Percentiles rank a stretch among this genome's conserved stretches.
These are phyloP conservation scores for Mastacembelus armatus DNA, from an alignment of 2,797 vertebrate species.

Conservation along the genomic window DNA sequence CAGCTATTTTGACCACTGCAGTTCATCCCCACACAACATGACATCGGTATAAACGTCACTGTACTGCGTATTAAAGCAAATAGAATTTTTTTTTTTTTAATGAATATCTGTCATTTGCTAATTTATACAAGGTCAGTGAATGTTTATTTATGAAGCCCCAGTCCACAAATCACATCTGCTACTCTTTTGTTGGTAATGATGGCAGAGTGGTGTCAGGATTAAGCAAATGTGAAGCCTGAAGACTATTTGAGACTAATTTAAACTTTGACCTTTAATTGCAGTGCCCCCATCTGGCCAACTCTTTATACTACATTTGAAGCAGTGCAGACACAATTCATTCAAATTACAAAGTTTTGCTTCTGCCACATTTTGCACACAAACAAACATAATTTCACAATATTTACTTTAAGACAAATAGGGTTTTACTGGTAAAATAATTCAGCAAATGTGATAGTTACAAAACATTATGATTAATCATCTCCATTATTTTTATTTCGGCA, in stretches of 20 bases:
- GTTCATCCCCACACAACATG: too few relatives aligned
- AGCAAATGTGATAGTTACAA: too few relatives aligned
- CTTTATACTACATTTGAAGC: conserved; percentile 44
- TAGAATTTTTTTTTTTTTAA: too few relatives aligned
- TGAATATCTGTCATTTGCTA: too few relatives aligned
- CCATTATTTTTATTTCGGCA: conserved; percentile 42
- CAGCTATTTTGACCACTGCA: too few relatives aligned
- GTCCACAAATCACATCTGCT: background rate
- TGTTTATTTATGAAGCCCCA: background rate
- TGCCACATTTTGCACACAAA: background rate
- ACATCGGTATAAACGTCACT: background rate
- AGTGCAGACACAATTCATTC: too few relatives aligned
- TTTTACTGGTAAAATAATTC: conserved; percentile 10
- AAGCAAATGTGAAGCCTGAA: background rate
- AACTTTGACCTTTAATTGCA: conserved; percentile 59
- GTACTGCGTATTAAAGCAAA: too few relatives aligned
- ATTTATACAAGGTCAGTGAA: background rate
- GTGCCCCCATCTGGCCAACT: conserved; percentile 64
- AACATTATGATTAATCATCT: conserved; percentile 21
- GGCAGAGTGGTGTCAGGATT: background rate
- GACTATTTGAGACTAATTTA: conserved; percentile 17
- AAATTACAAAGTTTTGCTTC: too few relatives aligned
- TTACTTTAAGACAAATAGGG: background rate
- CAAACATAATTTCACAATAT: background rate
- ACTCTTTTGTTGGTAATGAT: background rate